A percentile compares a stretch with the other conserved stretches of the same genome.
Conservation (phyloP, 1,140 invertebrate species). For the Drosophila ananassae region DNA sequence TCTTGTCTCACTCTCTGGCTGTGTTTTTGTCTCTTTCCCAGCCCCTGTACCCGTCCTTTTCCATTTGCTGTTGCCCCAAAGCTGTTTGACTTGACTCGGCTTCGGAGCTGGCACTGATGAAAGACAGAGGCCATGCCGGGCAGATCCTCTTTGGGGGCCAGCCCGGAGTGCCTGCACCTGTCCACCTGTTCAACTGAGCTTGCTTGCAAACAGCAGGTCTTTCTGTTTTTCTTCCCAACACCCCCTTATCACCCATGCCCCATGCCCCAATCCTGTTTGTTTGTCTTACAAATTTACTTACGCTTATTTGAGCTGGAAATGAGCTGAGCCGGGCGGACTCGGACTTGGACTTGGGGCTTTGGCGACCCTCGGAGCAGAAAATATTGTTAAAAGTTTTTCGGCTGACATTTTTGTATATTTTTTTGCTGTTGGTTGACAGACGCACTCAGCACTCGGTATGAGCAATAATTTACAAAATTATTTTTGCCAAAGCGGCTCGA, state of each 20-base stretch:
- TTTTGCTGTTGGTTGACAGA: constrained; percentile 50
- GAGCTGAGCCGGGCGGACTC: constrained; percentile 49
- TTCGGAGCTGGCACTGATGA: constrained; percentile 39
- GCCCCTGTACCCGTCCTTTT: constrained; percentile 15
- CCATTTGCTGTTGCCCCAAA: constrained; percentile 38
- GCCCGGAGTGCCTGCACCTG: not conserved
- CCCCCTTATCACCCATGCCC: not conserved
- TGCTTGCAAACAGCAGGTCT: constrained; percentile 44
- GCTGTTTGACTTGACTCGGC: constrained; percentile 75
- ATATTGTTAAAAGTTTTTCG: constrained; percentile 44
- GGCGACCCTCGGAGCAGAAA: constrained; percentile 9
- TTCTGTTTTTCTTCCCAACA: constrained; percentile 38
- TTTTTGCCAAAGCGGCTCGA: constrained; percentile 39
- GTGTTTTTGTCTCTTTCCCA: constrained; percentile 15
- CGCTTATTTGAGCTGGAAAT: constrained; percentile 78
- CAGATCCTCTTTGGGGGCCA: constrained; percentile 15
- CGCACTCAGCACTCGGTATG: constrained; percentile 64
- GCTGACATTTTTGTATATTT: constrained; percentile 30
- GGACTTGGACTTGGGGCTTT: too few species aligned
- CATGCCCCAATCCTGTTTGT: constrained; percentile 47
- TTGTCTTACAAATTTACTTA: constrained; percentile 81
- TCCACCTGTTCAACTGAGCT: constrained; percentile 27
- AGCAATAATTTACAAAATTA: constrained; percentile 75
- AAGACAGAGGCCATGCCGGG: constrained; percentile 29
- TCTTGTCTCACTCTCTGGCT: constrained; percentile 1